These are phyloP conservation scores for Menura novaehollandiae DNA, from an alignment of 2,113 vertebrate species.

Conservation along the genomic window DNA sequence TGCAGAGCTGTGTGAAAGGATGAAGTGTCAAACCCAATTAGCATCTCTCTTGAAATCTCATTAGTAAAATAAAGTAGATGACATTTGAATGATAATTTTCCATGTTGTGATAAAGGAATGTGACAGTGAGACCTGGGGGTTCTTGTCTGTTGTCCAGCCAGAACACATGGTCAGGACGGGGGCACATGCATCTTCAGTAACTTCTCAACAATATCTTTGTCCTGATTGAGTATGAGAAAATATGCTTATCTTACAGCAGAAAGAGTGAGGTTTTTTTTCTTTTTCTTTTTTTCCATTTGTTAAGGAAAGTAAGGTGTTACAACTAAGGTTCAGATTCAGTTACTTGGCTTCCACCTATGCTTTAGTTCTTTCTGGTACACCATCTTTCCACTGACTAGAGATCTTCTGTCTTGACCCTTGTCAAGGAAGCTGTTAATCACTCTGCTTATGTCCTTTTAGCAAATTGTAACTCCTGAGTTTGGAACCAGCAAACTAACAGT, in stretches of 20 bases:
- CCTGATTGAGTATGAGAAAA: neutral
- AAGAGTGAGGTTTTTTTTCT: no score
- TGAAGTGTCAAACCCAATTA: neutral
- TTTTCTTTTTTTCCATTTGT: neutral
- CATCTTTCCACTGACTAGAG: neutral
- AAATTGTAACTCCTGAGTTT: neutral
- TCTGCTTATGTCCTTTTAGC: neutral
- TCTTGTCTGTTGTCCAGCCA: neutral
- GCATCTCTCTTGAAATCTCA: constrained; percentile 12
- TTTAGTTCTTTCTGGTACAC: neutral
- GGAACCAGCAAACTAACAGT: neutral
- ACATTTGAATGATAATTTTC: constrained; percentile 14
- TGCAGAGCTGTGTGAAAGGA: neutral
- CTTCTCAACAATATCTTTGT: neutral
- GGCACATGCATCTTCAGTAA: neutral
- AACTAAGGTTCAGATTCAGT: neutral
- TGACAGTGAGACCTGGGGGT: neutral
- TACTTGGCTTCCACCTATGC: neutral
- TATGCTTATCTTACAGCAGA: neutral
- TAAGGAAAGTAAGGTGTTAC: neutral
- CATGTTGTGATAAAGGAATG: neutral
- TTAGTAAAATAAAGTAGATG: constrained; percentile 19
- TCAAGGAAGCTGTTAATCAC: neutral
- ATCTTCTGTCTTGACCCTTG: neutral
- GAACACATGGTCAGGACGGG: neutral